Percentiles rank a stretch among this genome's conserved stretches.
phyloP scores from a whole-genome alignment of 2,797 vertebrate species.

The Semaprochilodus insignis region DNA sequence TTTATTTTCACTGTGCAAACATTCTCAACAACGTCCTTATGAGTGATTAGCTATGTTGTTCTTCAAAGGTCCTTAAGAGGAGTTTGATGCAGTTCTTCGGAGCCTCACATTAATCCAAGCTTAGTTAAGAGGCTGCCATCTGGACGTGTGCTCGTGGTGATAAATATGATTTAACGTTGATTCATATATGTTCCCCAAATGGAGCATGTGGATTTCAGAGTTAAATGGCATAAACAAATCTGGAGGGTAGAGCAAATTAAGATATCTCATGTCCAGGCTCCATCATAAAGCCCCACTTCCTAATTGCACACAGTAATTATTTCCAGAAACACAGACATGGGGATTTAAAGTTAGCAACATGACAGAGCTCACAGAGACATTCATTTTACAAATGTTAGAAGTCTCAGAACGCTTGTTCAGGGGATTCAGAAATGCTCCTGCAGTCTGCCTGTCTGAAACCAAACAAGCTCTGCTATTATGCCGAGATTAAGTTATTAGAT shows the following conservation, averaged over 20 bases:
- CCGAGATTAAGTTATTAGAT: slow-evolving; percentile 69
- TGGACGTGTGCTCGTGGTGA: slow-evolving; percentile 97
- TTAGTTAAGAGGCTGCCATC: slow-evolving; percentile 99
- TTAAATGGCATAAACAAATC: slow-evolving; percentile 99
- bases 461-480: slow-evolving; percentile 38
- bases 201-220: slow-evolving; percentile 96
- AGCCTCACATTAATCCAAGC: slow-evolving; percentile 98
- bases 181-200: slow-evolving; percentile 97
- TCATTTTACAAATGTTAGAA: slow-evolving; percentile 85
- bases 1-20: slow-evolving; percentile 73
- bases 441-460: slow-evolving; percentile 73
- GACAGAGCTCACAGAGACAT: slow-evolving; percentile 91
- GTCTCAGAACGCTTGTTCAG: slow-evolving; percentile 79
- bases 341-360: slow-evolving; percentile 96
- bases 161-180: slow-evolving; percentile 98
- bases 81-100: slow-evolving; percentile 95
- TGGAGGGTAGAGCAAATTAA: slow-evolving; percentile 95
- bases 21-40: slow-evolving; percentile 85
- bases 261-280: slow-evolving; percentile 96
- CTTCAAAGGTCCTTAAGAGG: slow-evolving; percentile 99
- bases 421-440: slow-evolving; percentile 71
- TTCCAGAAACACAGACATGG: slow-evolving; percentile 91
- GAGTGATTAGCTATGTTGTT: slow-evolving; percentile 99
- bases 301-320: slow-evolving; percentile 94
- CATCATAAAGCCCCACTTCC: slow-evolving; percentile 90